Evolutionary conservation across 2,113 vertebrate species (phyloP).

Genomic region (Origma solitaria): DNA sequence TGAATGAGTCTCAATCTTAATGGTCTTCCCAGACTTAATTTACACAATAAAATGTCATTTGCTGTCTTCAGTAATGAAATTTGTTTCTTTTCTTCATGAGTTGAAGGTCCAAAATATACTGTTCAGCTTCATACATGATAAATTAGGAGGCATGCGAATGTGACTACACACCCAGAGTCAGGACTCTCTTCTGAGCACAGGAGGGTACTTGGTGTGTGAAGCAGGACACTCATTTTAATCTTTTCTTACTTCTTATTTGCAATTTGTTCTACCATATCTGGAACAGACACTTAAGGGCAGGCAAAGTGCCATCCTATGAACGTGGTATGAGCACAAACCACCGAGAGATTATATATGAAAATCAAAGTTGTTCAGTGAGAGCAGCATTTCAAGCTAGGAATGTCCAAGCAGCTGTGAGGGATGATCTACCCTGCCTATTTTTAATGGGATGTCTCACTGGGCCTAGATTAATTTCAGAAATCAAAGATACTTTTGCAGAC

Average conservation of each 20-base stretch:
- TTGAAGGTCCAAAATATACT: neutral
- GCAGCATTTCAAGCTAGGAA: constrained; percentile 18
- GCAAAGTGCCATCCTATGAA: neutral
- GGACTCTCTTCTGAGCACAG: fast-evolving
- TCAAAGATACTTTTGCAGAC: neutral
- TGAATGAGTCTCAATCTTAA: neutral
- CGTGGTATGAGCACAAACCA: neutral
- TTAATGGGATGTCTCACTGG: constrained; percentile 21
- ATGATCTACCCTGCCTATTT: constrained; percentile 22
- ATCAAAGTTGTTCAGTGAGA: neutral
- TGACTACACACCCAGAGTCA: neutral
- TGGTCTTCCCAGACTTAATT: neutral
- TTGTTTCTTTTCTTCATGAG: neutral
- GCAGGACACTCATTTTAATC: neutral
- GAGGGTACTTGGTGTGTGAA: neutral
- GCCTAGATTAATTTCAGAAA: neutral
- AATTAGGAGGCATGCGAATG: neutral
- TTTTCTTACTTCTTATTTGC: neutral
- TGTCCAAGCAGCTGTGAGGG: constrained; percentile 14
- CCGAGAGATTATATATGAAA: neutral
- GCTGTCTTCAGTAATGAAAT: neutral
- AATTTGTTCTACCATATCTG: neutral
- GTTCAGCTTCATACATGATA: neutral
- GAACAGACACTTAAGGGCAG: neutral
- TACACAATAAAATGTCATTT: neutral